These are phyloP conservation scores for Calosoma granatense DNA, from an alignment of 1,140 invertebrate genomes.

Conservation along the genomic window DNA sequence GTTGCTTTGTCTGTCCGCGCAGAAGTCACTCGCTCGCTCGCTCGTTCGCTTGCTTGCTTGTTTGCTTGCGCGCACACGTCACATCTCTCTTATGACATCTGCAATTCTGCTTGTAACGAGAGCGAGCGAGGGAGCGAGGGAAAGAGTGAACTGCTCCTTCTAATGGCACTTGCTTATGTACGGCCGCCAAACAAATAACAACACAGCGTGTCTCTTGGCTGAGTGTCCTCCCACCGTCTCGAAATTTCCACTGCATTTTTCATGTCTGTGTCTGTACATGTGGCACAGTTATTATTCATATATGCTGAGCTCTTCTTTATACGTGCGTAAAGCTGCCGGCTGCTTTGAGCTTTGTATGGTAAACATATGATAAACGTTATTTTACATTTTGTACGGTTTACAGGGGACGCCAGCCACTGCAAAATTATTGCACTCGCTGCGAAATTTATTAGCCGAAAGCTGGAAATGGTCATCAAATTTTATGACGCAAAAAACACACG, in stretches of 20 bases:
- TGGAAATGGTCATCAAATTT: not conserved
- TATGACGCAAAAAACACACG: not conserved
- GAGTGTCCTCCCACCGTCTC: too few species aligned
- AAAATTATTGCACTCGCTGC: not conserved
- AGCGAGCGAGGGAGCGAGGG: too few species aligned
- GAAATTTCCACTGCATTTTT: not conserved
- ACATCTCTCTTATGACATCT: not conserved
- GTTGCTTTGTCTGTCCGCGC: too few species aligned
- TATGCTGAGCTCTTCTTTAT: not conserved
- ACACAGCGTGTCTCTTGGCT: too few species aligned
- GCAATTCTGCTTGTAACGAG: not conserved
- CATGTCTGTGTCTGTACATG: not conserved
- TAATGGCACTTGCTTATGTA: not conserved
- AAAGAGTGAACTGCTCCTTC: not conserved
- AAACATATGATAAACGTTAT: conserved; percentile 9
- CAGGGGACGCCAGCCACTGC: not conserved
- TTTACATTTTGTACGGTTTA: not conserved
- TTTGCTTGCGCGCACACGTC: too few species aligned
- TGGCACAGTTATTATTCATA: not conserved
- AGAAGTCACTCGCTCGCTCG: too few species aligned
- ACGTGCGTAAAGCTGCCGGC: not conserved
- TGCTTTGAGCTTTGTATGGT: not conserved
- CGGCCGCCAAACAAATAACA: not conserved
- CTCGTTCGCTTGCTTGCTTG: too few species aligned
- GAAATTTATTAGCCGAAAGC: conserved; percentile 3